Evolutionary conservation across 2,888 invertebrate species (phyloP).

Genomic region (Drosophila nigricruria): DNA sequence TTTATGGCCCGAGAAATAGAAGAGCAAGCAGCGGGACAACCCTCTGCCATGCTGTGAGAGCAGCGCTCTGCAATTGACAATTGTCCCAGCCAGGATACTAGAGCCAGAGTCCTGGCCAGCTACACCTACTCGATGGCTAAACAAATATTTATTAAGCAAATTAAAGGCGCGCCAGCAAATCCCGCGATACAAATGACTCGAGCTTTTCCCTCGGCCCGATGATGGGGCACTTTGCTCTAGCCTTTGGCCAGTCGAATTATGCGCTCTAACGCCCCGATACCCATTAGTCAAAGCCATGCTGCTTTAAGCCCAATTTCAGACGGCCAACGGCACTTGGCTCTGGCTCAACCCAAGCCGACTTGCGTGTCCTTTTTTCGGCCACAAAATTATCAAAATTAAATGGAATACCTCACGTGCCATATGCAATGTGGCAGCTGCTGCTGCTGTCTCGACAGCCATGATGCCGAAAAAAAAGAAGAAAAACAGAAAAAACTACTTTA

Average conservation of each 20-base stretch:
- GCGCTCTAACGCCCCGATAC: constrained; percentile 71
- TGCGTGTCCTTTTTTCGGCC: constrained; percentile 56
- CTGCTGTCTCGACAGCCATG: constrained; percentile 44
- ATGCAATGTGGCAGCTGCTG: constrained; percentile 66
- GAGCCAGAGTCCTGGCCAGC: neutral
- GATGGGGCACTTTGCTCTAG: constrained; percentile 57
- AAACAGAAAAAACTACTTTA: neutral
- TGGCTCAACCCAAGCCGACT: constrained; percentile 55
- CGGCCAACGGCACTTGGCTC: constrained; percentile 40
- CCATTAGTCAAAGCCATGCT: constrained; percentile 70
- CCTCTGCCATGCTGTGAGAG: constrained; percentile 41
- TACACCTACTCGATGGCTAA: constrained; percentile 43
- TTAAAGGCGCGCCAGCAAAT: constrained; percentile 73
- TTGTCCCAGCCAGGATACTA: constrained; percentile 51
- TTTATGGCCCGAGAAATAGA: constrained; percentile 64
- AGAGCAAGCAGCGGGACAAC: constrained; percentile 49
- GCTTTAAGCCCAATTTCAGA: constrained; percentile 65
- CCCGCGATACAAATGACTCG: constrained; percentile 76
- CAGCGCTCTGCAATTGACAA: constrained; percentile 74
- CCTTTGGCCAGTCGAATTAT: constrained; percentile 59
- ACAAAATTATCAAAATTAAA: constrained; percentile 68
- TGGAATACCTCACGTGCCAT: constrained; percentile 75
- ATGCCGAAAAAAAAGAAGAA: constrained; percentile 33
- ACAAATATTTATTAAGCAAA: constrained; percentile 79
- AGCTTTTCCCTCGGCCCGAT: constrained; percentile 53